Percentiles rank a stretch among this genome's conserved stretches.
Conservation (phyloP, 2,888 invertebrate species). For the Tipula lateralis region DNA sequence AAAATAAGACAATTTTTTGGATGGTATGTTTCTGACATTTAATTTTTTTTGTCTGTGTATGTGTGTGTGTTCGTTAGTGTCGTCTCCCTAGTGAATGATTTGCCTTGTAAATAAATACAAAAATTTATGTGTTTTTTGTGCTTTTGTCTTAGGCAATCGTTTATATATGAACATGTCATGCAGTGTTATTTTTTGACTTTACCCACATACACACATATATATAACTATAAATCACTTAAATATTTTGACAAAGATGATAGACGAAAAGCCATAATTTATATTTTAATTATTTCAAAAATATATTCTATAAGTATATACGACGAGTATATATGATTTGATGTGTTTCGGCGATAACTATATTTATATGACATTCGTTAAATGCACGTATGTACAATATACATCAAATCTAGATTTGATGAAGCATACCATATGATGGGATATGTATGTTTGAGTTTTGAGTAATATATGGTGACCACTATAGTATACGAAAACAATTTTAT, state of each 20-base stretch:
- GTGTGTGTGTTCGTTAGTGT: no score
- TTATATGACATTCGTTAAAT: neutral
- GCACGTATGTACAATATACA: neutral
- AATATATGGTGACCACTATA: neutral
- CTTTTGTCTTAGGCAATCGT: slow-evolving; percentile 4
- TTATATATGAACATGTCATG: neutral
- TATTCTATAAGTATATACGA: neutral
- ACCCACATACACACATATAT: neutral
- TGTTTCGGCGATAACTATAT: neutral
- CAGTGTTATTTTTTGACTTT: slow-evolving; percentile 4
- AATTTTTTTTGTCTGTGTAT: slow-evolving; percentile 12
- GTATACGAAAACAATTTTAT: neutral
- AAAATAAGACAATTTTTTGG: neutral
- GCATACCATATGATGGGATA: neutral
- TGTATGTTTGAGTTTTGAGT: neutral
- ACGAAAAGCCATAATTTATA: slow-evolving; percentile 1
- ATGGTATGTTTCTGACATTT: slow-evolving; percentile 11
- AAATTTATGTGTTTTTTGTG: neutral
- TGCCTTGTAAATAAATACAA: slow-evolving; percentile 24
- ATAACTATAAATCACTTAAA: slow-evolving; percentile 11
- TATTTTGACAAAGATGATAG: slow-evolving; percentile 24
- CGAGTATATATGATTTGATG: neutral
- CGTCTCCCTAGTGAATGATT: neutral
- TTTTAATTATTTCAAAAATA: neutral
- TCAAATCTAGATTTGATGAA: neutral